A percentile compares a stretch with the other conserved stretches of the same genome.
Evolutionary conservation across 2,797 vertebrate species (phyloP).

Genomic region (Hafferia zeledoni): DNA sequence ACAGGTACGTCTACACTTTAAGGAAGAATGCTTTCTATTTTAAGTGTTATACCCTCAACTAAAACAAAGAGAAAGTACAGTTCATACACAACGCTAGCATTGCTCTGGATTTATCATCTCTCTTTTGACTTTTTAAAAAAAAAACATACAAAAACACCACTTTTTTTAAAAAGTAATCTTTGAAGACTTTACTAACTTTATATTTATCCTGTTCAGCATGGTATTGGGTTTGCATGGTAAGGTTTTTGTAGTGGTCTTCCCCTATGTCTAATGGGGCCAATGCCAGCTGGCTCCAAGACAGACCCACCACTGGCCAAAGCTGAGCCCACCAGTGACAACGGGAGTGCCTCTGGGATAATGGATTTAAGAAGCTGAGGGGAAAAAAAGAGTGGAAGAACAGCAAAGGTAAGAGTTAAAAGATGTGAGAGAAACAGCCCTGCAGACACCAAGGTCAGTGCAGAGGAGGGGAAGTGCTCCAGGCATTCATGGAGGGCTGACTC

Average conservation of each 20-base stretch:
- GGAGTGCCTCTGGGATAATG: background rate
- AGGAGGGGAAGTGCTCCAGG: background rate
- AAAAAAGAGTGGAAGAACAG: background rate
- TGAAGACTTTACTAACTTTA: background rate
- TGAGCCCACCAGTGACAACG: background rate
- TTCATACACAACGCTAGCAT: background rate
- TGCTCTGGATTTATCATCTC: background rate
- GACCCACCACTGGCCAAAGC: background rate
- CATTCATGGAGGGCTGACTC: background rate
- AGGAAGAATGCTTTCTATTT: background rate
- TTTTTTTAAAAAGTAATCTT: background rate
- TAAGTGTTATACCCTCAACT: background rate
- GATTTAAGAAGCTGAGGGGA: background rate
- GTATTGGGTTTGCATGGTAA: background rate
- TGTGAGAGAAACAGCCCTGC: background rate
- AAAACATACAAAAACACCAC: accelerated
- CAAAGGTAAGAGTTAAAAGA: background rate
- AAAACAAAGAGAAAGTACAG: background rate
- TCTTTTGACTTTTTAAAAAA: background rate
- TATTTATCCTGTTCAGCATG: background rate
- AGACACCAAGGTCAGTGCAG: background rate
- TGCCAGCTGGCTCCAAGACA: background rate
- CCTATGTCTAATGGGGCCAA: background rate
- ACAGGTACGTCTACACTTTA: accelerated
- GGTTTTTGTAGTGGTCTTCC: background rate